Conservation (phyloP, 2,888 invertebrate genomes). For the Unio pictorum region DNA sequence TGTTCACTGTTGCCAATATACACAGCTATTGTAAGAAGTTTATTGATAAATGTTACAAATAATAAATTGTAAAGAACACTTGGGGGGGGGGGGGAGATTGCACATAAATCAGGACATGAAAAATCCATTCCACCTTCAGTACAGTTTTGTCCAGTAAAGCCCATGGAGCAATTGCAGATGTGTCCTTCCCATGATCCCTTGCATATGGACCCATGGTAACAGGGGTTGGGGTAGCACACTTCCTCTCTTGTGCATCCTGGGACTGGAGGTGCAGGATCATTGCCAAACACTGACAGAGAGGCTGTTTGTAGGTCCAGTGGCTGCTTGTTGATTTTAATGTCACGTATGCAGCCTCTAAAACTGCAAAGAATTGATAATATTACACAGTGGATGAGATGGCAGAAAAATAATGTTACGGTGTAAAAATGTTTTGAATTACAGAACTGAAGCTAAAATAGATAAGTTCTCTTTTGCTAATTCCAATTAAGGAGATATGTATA, state of each 20-base stretch:
- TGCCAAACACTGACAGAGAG: constrained; percentile 49
- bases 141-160: constrained; percentile 52
- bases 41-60: no score
- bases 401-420: no score
- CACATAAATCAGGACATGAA: no score
- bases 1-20: no score
- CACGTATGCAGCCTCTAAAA: constrained; percentile 61
- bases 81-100: fast-evolving
- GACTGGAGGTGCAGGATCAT: constrained; percentile 53
- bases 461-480: no score
- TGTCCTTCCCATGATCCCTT: constrained; percentile 44
- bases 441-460: no score
- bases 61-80: no score
- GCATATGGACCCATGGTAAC: constrained; percentile 51
- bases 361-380: constrained; percentile 31
- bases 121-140: constrained; percentile 38
- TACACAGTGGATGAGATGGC: no score
- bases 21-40: no score
- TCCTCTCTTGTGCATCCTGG: constrained; percentile 60
- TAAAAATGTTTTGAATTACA: no score
- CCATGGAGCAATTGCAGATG: constrained; percentile 49
- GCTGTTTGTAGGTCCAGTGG: constrained; percentile 41
- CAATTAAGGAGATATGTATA: no score
- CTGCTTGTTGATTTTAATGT: constrained; percentile 51
- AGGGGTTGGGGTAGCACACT: constrained; percentile 47